Evolutionary conservation across 2,888 invertebrate genomes (phyloP), one percentile per base, ranked within the genome.

Genomic region (Eretmocerus hayati): DNA sequence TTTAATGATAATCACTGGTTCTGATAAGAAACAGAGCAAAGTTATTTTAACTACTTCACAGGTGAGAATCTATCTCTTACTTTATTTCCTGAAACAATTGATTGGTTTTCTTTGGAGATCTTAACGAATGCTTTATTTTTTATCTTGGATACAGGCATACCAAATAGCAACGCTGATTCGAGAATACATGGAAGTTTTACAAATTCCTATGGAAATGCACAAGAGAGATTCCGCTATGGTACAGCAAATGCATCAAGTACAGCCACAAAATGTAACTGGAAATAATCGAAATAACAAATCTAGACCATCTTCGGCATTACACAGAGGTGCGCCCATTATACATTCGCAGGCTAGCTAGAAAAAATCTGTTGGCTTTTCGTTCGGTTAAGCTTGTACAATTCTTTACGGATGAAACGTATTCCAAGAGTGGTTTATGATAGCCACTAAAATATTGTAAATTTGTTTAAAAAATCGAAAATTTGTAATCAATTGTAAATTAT

Each of bases 41-140:
- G 90, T 92, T 53, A 91, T 94, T 67, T 81, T 95, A 56, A 90
- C 90, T 49, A 94, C 94, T 6, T 88, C 90, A 56, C 89, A 90
- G 83, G 90, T 87, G 73, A 67, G 21, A 18, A 13, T 4, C n/a
- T n/a, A n/a, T n/a, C n/a, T n/a, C n/a, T n/a, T n/a, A n/a, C n/a
- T n/a, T n/a, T n/a, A n/a, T n/a, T n/a, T n/a, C n/a, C n/a, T n/a
- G n/a, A n/a, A n/a, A n/a, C n/a, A n/a, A n/a, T n/a, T n/a, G n/a
- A n/a, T n/a, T n/a, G n/a, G n/a, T n/a, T n/a, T n/a, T n/a, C n/a
- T n/a, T n/a, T n/a, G n/a, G n/a, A n/a, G n/a, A 39, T 15, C 15
- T 5, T 51, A 30, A 16, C 20, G n/a, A 19, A 5, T 37, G 3
- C 8, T 18, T 37, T 38, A 22, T 3, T 4, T 5, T 38, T 16